These are phyloP conservation scores for Camponotus vicinus DNA, from an alignment of 1,140 invertebrate genomes.

Conservation along the genomic window DNA sequence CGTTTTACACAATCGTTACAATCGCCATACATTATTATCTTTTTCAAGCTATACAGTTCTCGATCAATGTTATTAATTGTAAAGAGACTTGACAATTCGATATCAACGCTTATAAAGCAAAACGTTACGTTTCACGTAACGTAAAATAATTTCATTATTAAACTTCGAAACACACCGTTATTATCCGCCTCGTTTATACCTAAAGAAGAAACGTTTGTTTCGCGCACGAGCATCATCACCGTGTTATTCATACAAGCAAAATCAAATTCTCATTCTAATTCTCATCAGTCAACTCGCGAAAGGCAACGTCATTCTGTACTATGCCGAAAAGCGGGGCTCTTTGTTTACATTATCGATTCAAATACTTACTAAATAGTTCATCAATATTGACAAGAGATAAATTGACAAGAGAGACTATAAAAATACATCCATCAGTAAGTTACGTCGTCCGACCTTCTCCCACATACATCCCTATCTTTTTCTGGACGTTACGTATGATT, in stretches of 20 bases:
- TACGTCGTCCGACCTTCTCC: no score
- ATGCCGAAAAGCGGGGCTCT: not conserved
- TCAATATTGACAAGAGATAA: not conserved
- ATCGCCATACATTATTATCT: no score
- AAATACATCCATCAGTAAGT: not conserved
- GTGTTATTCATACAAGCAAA: conserved; percentile 53
- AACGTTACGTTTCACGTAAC: not conserved
- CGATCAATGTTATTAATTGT: no score
- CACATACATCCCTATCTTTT: no score
- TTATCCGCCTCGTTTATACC: conserved; percentile 13
- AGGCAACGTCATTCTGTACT: not conserved
- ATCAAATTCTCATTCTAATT: conserved; percentile 10
- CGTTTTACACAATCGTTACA: no score
- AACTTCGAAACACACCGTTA: not conserved
- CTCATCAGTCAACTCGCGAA: not conserved
- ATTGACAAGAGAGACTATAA: not conserved
- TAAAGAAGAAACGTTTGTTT: conserved; percentile 21
- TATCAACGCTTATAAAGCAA: not conserved
- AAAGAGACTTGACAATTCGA: not conserved
- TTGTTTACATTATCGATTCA: not conserved
- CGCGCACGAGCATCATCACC: conserved; percentile 16
- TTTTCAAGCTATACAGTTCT: no score
- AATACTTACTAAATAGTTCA: not conserved
- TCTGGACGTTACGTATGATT: no score
- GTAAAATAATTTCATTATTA: not conserved